A percentile compares a stretch with the other conserved stretches of the same genome.
These are phyloP conservation scores for Calyptomena viridis DNA, from an alignment of 2,113 vertebrate genomes.

Conservation along the genomic window DNA sequence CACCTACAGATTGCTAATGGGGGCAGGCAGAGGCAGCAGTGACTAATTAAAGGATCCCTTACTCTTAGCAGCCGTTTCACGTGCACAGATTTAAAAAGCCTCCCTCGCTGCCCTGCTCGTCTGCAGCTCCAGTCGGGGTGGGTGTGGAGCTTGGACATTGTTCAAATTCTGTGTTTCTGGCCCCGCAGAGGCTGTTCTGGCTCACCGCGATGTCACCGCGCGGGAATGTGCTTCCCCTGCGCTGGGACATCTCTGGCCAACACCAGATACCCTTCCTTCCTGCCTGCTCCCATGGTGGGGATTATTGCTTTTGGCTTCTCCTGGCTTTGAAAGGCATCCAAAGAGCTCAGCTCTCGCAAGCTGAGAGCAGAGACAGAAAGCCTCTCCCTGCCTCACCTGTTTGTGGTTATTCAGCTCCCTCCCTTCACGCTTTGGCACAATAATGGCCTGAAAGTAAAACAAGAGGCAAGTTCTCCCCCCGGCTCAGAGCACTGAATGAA, in stretches of 20 bases:
- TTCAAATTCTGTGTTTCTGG: neutral
- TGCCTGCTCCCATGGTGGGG: constrained; percentile 54
- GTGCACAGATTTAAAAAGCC: neutral
- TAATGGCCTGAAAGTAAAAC: constrained; percentile 57
- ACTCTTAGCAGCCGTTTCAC: neutral
- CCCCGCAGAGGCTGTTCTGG: neutral
- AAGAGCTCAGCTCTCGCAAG: constrained; percentile 60
- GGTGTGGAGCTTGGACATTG: neutral
- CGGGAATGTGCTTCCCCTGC: constrained; percentile 35
- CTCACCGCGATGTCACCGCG: neutral
- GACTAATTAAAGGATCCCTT: neutral
- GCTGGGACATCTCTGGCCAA: constrained; percentile 47
- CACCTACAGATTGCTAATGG: neutral
- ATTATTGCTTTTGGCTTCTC: constrained; percentile 57
- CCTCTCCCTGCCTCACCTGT: constrained; percentile 72
- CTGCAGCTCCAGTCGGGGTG: neutral
- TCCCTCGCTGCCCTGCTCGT: neutral
- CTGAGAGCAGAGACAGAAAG: constrained; percentile 64
- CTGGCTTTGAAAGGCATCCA: constrained; percentile 70
- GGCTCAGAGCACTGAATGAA: constrained; percentile 51
- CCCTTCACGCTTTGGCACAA: constrained; percentile 48
- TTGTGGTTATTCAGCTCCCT: constrained; percentile 74
- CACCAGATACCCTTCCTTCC: constrained; percentile 55
- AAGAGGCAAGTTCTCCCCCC: constrained; percentile 7
- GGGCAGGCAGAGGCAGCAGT: neutral